A percentile compares a stretch with the other conserved stretches of the same genome.
Evolutionary conservation across 2,888 invertebrate genomes (phyloP).

Genomic region (Amphiduros pacificus): DNA sequence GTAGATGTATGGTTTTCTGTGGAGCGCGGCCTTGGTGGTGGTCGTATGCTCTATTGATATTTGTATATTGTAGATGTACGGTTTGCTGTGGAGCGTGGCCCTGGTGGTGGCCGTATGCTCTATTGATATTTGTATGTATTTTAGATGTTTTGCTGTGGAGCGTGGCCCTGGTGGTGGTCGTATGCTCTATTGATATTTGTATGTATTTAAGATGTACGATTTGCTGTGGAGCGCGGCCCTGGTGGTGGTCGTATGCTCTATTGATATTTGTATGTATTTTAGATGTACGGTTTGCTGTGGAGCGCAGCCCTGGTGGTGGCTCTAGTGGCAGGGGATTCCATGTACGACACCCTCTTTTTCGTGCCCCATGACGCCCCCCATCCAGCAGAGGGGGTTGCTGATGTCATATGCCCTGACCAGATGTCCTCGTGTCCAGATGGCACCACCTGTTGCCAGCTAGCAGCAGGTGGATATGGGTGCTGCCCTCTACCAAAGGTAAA

Average conservation of each 20-base stretch:
- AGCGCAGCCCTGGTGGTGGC: too few relatives aligned
- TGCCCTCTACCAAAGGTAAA: constrained; percentile 47
- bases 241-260: constrained; percentile 3
- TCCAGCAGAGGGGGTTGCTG: too few relatives aligned
- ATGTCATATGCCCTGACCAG: constrained; percentile 3
- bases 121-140: too few relatives aligned
- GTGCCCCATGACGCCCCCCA: too few relatives aligned
- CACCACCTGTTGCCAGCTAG: constrained; percentile 45
- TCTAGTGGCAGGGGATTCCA: background rate
- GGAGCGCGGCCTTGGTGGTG: too few relatives aligned
- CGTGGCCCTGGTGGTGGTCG: too few relatives aligned
- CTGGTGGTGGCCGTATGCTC: too few relatives aligned
- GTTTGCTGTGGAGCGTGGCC: too few relatives aligned
- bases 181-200: too few relatives aligned
- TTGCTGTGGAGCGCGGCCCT: background rate
- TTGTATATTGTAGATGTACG: constrained; percentile 15
- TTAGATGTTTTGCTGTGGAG: constrained; percentile 7
- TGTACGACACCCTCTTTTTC: too few relatives aligned
- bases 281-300: constrained; percentile 12
- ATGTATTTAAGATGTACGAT: constrained; percentile 13
- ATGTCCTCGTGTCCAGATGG: constrained; percentile 34
- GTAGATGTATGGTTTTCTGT: constrained; percentile 4
- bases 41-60: too few relatives aligned
- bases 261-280: too few relatives aligned
- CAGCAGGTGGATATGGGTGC: constrained; percentile 43